Conservation (phyloP, 2,888 invertebrate genomes). For the Perithous albicinctus region DNA sequence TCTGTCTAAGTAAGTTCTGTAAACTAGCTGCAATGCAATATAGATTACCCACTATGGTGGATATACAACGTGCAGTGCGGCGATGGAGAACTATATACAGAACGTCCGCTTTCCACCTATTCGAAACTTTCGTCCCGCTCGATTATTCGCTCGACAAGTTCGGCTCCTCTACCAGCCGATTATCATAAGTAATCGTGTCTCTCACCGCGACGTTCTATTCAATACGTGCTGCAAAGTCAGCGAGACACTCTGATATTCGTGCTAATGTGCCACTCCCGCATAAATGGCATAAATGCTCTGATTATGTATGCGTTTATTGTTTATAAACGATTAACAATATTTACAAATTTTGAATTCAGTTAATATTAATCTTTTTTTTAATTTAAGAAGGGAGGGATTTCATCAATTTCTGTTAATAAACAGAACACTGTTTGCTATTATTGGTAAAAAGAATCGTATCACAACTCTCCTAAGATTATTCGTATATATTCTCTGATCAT, state of each 20-base stretch:
- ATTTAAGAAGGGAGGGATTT: too few relatives aligned
- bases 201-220: conserved; percentile 33
- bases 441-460: too few relatives aligned
- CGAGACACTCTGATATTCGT: conserved; percentile 3
- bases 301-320: too few relatives aligned
- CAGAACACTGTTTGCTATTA: too few relatives aligned
- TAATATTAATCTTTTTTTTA: too few relatives aligned
- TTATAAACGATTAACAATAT: too few relatives aligned
- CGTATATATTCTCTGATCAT: too few relatives aligned
- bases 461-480: too few relatives aligned
- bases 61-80: neutral
- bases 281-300: too few relatives aligned
- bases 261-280: neutral
- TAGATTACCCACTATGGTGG: neutral
- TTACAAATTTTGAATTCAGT: too few relatives aligned
- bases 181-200: conserved; percentile 51
- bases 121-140: conserved; percentile 36
- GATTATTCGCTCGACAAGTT: conserved; percentile 51
- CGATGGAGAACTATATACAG: neutral
- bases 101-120: conserved; percentile 29
- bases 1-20: conserved; percentile 23
- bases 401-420: too few relatives aligned
- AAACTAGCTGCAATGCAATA: conserved; percentile 1
- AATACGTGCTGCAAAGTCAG: neutral
- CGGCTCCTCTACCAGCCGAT: conserved; percentile 7